These are phyloP conservation scores for Platyrinchus mystaceus DNA, from an alignment of 2,797 vertebrate species.

Conservation along the genomic window DNA sequence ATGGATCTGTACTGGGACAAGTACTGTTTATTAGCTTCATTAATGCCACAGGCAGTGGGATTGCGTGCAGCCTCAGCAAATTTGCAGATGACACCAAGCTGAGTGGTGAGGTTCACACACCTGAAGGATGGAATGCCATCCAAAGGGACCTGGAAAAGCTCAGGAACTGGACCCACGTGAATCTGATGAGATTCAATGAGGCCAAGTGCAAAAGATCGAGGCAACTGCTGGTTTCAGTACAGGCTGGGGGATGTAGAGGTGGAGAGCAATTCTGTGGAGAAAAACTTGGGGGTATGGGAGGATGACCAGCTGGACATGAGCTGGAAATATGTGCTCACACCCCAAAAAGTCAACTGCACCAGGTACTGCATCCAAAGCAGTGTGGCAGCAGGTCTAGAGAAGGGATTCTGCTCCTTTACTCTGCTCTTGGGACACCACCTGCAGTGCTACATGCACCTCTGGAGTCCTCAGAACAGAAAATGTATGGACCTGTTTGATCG, in stretches of 20 bases:
- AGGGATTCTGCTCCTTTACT: background rate
- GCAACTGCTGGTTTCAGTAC: background rate
- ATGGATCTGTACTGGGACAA: rapidly evolving
- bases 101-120: background rate
- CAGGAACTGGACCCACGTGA: background rate
- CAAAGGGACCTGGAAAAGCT: background rate
- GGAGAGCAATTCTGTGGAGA: background rate
- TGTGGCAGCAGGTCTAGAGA: too few species aligned
- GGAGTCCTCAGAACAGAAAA: background rate
- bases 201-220: background rate
- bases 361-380: background rate
- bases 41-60: background rate
- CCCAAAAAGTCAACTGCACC: background rate
- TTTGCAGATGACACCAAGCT: background rate
- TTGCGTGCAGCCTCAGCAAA: background rate
- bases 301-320: background rate
- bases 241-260: background rate
- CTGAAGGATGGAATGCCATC: background rate
- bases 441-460: background rate
- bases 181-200: background rate
- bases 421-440: background rate
- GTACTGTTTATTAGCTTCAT: background rate
- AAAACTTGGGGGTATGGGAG: background rate
- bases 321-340: background rate
- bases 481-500: background rate